phyloP scores from a whole-genome alignment of 2,113 vertebrate genomes.

The Salvator merianae region DNA sequence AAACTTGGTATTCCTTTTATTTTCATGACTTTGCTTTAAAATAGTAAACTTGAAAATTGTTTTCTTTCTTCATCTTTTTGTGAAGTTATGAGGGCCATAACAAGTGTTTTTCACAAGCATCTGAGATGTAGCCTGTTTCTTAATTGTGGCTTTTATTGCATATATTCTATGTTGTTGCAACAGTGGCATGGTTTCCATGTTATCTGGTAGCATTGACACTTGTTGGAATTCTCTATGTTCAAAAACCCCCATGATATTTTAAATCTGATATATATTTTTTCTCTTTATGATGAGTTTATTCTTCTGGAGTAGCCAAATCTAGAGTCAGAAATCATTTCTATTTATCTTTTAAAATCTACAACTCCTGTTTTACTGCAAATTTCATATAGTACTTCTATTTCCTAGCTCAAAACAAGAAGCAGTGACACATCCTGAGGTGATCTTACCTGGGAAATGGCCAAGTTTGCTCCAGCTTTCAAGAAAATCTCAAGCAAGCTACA shows the following conservation, averaged over 20 bases:
- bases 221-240: background rate
- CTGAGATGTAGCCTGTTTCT: background rate
- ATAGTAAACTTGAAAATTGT: background rate
- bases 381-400: background rate
- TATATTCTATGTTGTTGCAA: background rate
- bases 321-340: background rate
- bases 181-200: background rate
- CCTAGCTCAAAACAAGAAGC: background rate
- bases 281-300: background rate
- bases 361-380: background rate
- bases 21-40: background rate
- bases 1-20: background rate
- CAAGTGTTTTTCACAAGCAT: background rate
- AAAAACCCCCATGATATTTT: background rate
- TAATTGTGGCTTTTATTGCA: background rate
- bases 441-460: background rate
- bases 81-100: background rate
- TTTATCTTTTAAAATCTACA: background rate
- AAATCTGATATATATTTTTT: background rate
- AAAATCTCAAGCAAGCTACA: background rate
- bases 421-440: background rate
- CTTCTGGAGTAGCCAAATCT: background rate
- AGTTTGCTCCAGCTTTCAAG: background rate
- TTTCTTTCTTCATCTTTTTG: background rate
- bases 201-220: background rate